Evolutionary conservation across 2,888 invertebrate genomes (phyloP), one percentile per base, ranked within the genome.

Genomic region (Lochmaea crataegi): DNA sequence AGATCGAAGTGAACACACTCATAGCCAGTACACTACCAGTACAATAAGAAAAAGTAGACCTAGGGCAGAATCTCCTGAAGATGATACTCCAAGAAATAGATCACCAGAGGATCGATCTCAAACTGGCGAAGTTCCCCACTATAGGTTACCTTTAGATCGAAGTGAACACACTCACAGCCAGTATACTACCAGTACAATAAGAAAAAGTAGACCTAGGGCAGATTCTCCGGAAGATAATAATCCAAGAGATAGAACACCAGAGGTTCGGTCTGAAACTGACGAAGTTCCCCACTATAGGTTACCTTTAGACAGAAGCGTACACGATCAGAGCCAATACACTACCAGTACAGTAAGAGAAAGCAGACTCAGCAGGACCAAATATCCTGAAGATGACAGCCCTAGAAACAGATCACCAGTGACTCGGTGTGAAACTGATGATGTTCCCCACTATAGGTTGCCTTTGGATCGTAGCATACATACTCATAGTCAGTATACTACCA

Each of bases 211-310:
- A 42, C 10, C 2, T 22, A 11, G 32, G 1, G 7, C 2, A 7
- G 7, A 7, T 7, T 32, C 32, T 7, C 32, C 32, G 0, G 32
- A n/a, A 12, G n/a, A 14, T 7, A 6, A 11, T 14, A 60, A 22
- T 5, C n/a, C 38, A 32, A 60, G 60, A 32, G 11, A 12, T 12
- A 60, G 7, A 26, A 38, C n/a, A 60, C 60, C 32, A n/a, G n/a
- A 5, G 3, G 14, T 6, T 32, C 38, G n/a, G 12, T 32, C 60
- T 26, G 32, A 60, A 60, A 5, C 38, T 14, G 32, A 38, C 12
- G 60, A 60, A 12, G 60, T 60, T 45, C 85, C 85, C 12, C 81
- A 82, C 65, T 85, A 85, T 69, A 84, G 85, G 84, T 75, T 75
- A 75, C 84, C 84, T 57, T 76, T 85, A 32, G 75, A 74, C 56